Base-by-base conservation (phyloP, 2,113 vertebrate genomes). In the Pomatostomus ruficeps region DNA sequence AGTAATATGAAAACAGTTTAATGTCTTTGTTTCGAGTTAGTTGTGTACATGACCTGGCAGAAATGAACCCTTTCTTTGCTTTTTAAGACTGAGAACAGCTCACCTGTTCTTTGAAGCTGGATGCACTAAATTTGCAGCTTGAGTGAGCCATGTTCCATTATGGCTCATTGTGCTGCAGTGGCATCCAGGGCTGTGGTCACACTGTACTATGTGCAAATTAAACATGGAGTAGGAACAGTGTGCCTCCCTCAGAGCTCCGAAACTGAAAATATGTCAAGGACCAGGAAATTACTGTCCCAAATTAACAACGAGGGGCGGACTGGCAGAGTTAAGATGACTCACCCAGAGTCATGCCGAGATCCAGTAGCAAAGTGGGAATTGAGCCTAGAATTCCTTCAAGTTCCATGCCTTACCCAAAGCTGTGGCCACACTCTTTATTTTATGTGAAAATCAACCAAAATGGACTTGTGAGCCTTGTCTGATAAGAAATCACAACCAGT, bases 301-400 rank as follows among this genome's bases (percentile, higher is more conserved):
- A 88, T 88, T 93, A 78, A 91, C 90, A 93, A 74, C 0, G 7
- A 88, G 57, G 43, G 63, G 40, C 87, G 89, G 88, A 83, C 67
- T 88, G 82, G 59, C 79, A 94, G 68, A 57, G 48, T 88, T 91
- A 29, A 46, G 79, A 74, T 93, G 96, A 94, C 40, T 95, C 90
- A 86, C 36, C 12, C 79, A 61, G 43, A 73, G 48, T 86, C 93
- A 81, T 67, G 76, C 85, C 13, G 72, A 93, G 90, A 92, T 88
- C 29, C 88, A 92, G 65, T 49, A 80, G 72, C 12, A 5, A 67
- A 95, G 67, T 88, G 88, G 85, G 92, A 96, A 94, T 68, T 42
- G 76, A 92, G 72, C 88, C 72, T 83, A 52, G 75, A 90, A 92
- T 90, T 90, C 85, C 68, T 93, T 65, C 61, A 85, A 78, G 40